Conservation (phyloP, 2,888 invertebrate genomes). For the Caenorhabditis becei region DNA sequence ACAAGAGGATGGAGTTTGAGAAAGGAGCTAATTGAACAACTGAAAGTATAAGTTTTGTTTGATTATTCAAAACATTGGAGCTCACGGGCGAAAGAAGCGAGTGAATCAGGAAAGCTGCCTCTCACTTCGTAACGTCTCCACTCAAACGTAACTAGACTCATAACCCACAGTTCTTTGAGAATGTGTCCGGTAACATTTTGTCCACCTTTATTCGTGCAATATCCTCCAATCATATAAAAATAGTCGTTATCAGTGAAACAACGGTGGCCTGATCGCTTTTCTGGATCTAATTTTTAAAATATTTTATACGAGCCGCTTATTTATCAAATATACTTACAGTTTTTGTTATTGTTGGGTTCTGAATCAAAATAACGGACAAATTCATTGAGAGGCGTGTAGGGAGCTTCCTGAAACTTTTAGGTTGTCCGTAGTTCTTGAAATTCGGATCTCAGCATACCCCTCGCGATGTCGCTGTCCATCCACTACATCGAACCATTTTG, state of each 20-base stretch:
- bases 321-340: constrained; percentile 3
- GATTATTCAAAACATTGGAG: background rate
- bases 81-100: constrained; percentile 75
- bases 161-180: constrained; percentile 55
- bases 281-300: constrained; percentile 60
- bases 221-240: constrained; percentile 78
- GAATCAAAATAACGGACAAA: constrained; percentile 14
- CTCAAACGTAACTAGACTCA: constrained; percentile 67
- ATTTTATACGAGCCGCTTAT: background rate
- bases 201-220: constrained; percentile 20
- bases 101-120: constrained; percentile 59
- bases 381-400: background rate
- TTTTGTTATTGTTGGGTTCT: background rate
- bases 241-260: constrained; percentile 74
- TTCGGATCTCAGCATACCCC: background rate
- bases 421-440: background rate
- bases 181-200: constrained; percentile 4
- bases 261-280: constrained; percentile 74
- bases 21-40: constrained; percentile 56
- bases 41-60: too few relatives aligned
- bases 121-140: constrained; percentile 66
- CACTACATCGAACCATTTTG: constrained; percentile 17
- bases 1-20: constrained; percentile 63
- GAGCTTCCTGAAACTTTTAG: constrained; percentile 7
- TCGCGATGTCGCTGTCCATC: constrained; percentile 24